A percentile compares a stretch with the other conserved stretches of the same genome.
Evolutionary conservation across 2,113 vertebrate genomes (phyloP).

Genomic region (Dipodomys merriami): DNA sequence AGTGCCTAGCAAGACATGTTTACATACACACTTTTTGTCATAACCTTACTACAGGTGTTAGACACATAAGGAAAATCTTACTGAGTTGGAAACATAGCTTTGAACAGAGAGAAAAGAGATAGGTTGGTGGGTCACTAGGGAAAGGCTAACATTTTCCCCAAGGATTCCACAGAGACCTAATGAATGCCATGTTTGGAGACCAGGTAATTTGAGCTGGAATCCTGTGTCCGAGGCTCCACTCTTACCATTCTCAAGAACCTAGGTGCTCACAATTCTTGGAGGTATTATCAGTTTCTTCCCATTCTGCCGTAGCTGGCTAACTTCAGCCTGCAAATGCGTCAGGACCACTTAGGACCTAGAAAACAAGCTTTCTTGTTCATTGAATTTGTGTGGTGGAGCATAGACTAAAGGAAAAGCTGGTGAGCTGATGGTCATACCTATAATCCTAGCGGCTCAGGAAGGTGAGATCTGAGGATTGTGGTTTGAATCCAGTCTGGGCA

Average conservation of each 20-base stretch:
- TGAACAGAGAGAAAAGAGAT: background rate
- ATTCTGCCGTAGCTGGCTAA: background rate
- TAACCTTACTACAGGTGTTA: background rate
- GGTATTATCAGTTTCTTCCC: background rate
- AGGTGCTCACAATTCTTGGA: background rate
- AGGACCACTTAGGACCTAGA: background rate
- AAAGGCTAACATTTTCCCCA: background rate
- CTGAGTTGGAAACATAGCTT: background rate
- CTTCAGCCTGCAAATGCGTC: background rate
- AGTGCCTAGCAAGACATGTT: conserved; percentile 25
- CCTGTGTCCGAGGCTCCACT: background rate
- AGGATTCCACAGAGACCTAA: background rate
- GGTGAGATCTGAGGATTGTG: too few species aligned
- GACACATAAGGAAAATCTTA: background rate
- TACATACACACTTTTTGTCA: background rate
- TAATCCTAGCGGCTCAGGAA: too few species aligned
- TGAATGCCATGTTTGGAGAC: background rate
- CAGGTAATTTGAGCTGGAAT: background rate
- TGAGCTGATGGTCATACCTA: too few species aligned
- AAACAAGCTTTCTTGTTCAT: background rate
- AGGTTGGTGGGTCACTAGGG: background rate
- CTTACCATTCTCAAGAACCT: background rate
- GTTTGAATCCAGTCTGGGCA: too few species aligned
- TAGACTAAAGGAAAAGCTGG: background rate
- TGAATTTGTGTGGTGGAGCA: background rate